Evolutionary conservation across 2,113 vertebrate species (phyloP).

Genomic region (Muntiacus muntjak): DNA sequence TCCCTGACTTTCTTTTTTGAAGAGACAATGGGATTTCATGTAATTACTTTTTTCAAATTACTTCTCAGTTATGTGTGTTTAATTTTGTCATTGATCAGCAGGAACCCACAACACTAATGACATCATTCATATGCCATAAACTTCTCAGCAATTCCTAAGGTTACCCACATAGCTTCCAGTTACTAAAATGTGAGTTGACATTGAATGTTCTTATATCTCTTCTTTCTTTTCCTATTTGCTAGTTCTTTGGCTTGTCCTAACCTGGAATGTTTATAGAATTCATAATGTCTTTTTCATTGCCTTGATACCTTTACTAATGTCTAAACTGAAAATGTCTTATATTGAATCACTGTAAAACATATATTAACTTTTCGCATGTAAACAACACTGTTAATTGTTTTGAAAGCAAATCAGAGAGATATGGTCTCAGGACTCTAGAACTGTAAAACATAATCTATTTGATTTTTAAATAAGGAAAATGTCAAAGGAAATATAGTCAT

Average conservation of each 20-base stretch:
- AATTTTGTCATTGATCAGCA: constrained; percentile 13
- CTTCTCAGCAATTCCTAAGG: not conserved
- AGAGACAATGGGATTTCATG: not conserved
- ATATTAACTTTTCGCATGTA: not conserved
- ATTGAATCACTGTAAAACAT: not conserved
- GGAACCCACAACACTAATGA: not conserved
- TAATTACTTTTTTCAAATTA: not conserved
- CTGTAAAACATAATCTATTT: not conserved
- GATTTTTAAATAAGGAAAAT: not conserved
- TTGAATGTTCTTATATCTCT: not conserved
- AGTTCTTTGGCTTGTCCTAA: not conserved
- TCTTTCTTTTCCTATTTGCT: not conserved
- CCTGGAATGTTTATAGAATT: constrained; percentile 15
- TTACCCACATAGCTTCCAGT: not conserved
- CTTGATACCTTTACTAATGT: not conserved
- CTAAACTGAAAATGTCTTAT: not conserved
- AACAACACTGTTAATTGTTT: constrained; percentile 16
- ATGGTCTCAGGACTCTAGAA: not conserved
- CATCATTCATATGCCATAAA: not conserved
- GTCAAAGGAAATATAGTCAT: not conserved
- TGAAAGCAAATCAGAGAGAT: not conserved
- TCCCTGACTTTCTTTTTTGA: not conserved
- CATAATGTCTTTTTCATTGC: not conserved
- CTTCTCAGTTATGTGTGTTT: not conserved
- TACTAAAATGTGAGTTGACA: not conserved